These are phyloP conservation scores for Danio aesculapii DNA, from an alignment of 2,797 vertebrate species.

Conservation along the genomic window DNA sequence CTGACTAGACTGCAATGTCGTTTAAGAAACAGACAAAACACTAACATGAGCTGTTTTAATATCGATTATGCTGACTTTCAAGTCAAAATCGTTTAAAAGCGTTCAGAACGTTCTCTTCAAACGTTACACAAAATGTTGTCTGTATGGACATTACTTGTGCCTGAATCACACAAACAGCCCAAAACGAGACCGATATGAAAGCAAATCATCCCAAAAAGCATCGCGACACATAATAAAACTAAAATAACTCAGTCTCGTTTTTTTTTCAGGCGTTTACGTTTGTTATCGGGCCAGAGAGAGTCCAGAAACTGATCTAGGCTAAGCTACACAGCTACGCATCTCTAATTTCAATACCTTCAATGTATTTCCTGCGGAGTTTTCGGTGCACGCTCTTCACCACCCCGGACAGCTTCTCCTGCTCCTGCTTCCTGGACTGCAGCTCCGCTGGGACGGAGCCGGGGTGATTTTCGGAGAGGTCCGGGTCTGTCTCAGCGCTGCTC, in stretches of 20 bases:
- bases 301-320: not conserved
- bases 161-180: not conserved
- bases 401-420: slow-evolving; percentile 94
- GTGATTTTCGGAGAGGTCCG: slow-evolving; percentile 56
- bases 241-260: not conserved
- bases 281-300: slow-evolving; percentile 9
- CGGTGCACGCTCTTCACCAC: slow-evolving; percentile 95
- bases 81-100: not conserved
- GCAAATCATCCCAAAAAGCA: not conserved
- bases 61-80: not conserved
- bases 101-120: not conserved
- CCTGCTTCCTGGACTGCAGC: slow-evolving; percentile 75
- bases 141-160: not conserved
- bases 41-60: not conserved
- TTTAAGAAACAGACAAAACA: not conserved
- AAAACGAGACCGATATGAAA: not conserved
- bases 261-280: not conserved
- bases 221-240: not conserved
- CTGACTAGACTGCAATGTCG: not conserved
- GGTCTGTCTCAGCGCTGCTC: slow-evolving; percentile 70
- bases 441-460: slow-evolving; percentile 62
- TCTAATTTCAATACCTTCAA: slow-evolving; percentile 84
- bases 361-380: slow-evolving; percentile 95
- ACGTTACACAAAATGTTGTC: not conserved
- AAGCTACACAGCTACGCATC: slow-evolving; percentile 15